Conservation (phyloP, 1,140 invertebrate genomes). For the Aphaenogaster ashmeadi region DNA sequence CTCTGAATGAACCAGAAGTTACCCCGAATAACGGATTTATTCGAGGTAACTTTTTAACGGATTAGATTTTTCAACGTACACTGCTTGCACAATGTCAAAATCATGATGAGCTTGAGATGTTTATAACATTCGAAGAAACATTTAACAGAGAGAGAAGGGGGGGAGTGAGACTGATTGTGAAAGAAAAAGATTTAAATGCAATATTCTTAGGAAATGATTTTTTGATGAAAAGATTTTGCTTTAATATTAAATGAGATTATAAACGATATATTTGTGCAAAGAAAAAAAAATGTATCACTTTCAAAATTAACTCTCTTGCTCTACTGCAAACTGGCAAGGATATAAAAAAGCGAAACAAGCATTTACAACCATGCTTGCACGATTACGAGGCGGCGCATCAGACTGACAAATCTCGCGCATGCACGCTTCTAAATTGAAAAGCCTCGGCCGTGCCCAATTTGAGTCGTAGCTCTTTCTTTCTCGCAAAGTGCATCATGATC, state of each 20-base stretch:
- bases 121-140: not conserved
- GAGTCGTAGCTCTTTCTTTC: not conserved
- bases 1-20: not conserved
- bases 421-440: constrained; percentile 48
- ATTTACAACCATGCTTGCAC: not conserved
- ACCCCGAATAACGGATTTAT: not conserved
- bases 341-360: not conserved
- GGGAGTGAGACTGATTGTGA: too few species aligned
- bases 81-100: not conserved
- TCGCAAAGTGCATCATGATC: not conserved
- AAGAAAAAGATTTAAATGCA: not conserved
- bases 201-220: not conserved
- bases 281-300: not conserved
- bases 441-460: not conserved
- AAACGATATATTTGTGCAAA: not conserved
- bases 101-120: not conserved
- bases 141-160: not conserved
- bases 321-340: not conserved
- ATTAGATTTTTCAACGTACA: not conserved
- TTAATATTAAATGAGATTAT: not conserved
- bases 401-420: not conserved
- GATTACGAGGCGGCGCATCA: not conserved
- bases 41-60: not conserved
- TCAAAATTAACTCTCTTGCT: constrained; percentile 6
- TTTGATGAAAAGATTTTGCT: not conserved